A percentile compares a stretch with the other conserved stretches of the same genome.
Conservation (phyloP, 2,113 vertebrate genomes). For the Alouatta palliata region DNA sequence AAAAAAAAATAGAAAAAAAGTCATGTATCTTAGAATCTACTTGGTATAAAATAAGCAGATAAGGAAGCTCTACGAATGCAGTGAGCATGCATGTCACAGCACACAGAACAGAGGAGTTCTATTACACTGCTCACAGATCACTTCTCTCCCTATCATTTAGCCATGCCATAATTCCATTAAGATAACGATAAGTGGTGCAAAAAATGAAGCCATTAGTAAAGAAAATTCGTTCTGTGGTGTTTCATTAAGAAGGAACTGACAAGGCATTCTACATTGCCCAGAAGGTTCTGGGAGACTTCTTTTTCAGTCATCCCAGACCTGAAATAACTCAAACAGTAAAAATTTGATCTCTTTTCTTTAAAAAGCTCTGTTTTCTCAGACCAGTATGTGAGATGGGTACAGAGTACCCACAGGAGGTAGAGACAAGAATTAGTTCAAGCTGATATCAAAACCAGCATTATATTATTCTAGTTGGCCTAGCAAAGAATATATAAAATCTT, state of each 20-base stretch:
- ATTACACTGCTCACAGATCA: not conserved
- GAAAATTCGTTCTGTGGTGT: not conserved
- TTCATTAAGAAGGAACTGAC: not conserved
- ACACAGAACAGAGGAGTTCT: not conserved
- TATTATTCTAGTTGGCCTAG: not conserved
- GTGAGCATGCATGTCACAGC: not conserved
- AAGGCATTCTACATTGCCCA: not conserved
- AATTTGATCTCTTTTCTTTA: not conserved
- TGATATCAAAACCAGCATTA: not conserved
- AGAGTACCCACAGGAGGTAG: not conserved
- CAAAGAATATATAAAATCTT: not conserved
- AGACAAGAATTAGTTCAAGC: not conserved
- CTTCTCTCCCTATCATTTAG: not conserved
- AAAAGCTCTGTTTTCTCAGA: constrained; percentile 19
- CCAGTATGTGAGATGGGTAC: not conserved
- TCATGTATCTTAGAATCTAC: not conserved
- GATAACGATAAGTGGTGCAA: not conserved
- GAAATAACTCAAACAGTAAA: not conserved
- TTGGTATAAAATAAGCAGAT: not conserved
- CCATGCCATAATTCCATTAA: not conserved
- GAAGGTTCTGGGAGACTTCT: not conserved
- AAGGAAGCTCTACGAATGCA: not conserved
- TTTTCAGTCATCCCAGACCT: not conserved
- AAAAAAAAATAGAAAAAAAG: not conserved
- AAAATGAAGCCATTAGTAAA: not conserved